Evolutionary conservation across 1,140 invertebrate genomes (phyloP).

Genomic region (Ericerus pela): DNA sequence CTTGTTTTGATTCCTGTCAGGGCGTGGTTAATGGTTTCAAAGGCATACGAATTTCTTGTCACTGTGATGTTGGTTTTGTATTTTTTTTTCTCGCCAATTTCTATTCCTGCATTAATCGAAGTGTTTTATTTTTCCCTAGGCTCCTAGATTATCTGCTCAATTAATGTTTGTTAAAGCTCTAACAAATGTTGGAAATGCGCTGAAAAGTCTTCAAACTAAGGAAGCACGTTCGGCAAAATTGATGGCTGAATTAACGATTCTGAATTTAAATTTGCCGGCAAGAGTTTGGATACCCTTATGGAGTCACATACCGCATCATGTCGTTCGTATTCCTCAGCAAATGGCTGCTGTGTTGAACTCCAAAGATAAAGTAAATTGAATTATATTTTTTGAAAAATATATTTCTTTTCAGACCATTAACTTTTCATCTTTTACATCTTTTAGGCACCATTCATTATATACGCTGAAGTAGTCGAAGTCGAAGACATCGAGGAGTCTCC

Average conservation of each 20-base stretch:
- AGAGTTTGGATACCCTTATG: constrained; percentile 86
- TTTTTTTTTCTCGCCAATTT: neutral
- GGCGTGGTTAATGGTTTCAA: constrained; percentile 58
- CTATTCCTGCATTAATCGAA: constrained; percentile 11
- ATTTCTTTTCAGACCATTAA: neutral
- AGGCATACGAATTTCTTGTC: constrained; percentile 33
- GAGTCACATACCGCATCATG: constrained; percentile 53
- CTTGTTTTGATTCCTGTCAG: constrained; percentile 61
- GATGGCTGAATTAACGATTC: constrained; percentile 75
- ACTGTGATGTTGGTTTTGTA: neutral
- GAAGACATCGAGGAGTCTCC: constrained; percentile 67
- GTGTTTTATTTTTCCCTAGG: constrained; percentile 34
- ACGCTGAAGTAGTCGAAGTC: constrained; percentile 89
- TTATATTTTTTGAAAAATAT: neutral
- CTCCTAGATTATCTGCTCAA: constrained; percentile 66
- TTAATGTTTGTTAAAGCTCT: constrained; percentile 74
- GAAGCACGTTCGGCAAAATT: constrained; percentile 81
- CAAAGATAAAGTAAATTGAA: constrained; percentile 72
- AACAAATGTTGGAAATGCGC: constrained; percentile 76
- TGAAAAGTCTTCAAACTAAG: constrained; percentile 82
- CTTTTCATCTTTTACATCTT: constrained; percentile 19
- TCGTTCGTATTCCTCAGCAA: constrained; percentile 83
- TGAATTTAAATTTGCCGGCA: constrained; percentile 94
- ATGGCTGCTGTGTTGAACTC: constrained; percentile 94
- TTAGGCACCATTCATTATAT: constrained; percentile 92